phyloP scores from a whole-genome alignment of 23 tunicate species.

The Aplidium turbinatum region DNA sequence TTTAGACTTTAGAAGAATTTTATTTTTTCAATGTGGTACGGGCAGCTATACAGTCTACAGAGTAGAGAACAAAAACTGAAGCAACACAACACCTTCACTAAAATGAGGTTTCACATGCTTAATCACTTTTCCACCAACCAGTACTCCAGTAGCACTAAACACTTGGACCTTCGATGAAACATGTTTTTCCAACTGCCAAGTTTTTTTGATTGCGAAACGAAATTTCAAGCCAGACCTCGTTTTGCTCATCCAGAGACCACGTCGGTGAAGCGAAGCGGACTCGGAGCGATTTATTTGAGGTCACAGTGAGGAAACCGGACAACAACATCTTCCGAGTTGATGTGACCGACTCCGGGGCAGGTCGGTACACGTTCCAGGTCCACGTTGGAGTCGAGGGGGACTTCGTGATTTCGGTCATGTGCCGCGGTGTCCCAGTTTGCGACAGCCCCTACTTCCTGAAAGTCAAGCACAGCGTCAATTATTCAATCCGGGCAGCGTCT shows the following conservation, averaged over 20 bases:
- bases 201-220: neutral
- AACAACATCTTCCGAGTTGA: conserved; percentile 12
- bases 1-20: too few relatives aligned
- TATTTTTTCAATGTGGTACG: too few relatives aligned
- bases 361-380: conserved; percentile 31
- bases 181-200: neutral
- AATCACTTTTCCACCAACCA: too few relatives aligned
- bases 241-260: conserved; percentile 24
- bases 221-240: neutral
- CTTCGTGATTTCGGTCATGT: conserved; percentile 36
- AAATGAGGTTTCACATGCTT: too few relatives aligned
- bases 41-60: too few relatives aligned
- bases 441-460: conserved; percentile 54
- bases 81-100: too few relatives aligned
- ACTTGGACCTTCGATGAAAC: too few relatives aligned
- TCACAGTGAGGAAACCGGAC: conserved; percentile 35
- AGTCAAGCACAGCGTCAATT: conserved; percentile 49
- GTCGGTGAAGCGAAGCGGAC: conserved; percentile 25
- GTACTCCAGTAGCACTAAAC: too few relatives aligned
- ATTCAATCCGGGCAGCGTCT: conserved; percentile 6
- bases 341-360: conserved; percentile 41
- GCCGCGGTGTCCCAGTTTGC: conserved; percentile 38
- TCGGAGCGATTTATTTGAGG: conserved; percentile 47
- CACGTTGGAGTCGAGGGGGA: conserved; percentile 41
- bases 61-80: too few relatives aligned